phyloP scores from a whole-genome alignment of 2,113 vertebrate genomes.

The Hassar affinis region DNA sequence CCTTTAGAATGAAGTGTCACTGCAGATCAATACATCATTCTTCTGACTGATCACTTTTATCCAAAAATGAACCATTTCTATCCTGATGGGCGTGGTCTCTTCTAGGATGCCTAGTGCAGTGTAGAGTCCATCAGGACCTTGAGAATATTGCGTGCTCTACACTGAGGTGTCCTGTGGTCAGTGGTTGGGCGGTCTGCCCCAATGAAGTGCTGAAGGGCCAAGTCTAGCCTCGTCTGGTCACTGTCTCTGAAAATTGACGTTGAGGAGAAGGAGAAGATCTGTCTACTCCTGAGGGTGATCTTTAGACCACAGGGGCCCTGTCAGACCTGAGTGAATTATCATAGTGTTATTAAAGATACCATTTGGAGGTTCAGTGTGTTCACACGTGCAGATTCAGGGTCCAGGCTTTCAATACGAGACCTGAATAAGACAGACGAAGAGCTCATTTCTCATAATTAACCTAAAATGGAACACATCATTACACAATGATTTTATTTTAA shows the following conservation, averaged over 20 bases:
- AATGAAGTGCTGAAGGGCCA: no score
- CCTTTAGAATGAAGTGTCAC: no score
- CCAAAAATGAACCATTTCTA: no score
- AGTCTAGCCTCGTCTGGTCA: no score
- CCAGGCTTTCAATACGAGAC: constrained; percentile 46
- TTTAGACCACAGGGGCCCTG: constrained; percentile 36
- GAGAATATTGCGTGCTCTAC: no score
- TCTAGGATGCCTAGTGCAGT: no score
- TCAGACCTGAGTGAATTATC: constrained; percentile 53
- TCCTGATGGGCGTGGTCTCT: no score
- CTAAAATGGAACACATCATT: constrained; percentile 52
- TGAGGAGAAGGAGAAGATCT: constrained; percentile 18
- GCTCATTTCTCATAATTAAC: constrained; percentile 56
- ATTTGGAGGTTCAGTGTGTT: not conserved
- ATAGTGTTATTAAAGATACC: constrained; percentile 57
- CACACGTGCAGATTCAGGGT: constrained; percentile 30
- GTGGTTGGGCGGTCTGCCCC: no score
- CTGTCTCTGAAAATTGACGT: constrained; percentile 46
- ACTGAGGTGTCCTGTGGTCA: no score
- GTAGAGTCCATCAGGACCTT: no score
- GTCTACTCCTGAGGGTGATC: not conserved
- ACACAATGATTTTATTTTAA: constrained; percentile 52
- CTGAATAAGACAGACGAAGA: constrained; percentile 39
- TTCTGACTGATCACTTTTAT: no score
- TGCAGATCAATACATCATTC: no score